Evolutionary conservation across 2,888 invertebrate species (phyloP).

Genomic region (Prosapia bicincta): DNA sequence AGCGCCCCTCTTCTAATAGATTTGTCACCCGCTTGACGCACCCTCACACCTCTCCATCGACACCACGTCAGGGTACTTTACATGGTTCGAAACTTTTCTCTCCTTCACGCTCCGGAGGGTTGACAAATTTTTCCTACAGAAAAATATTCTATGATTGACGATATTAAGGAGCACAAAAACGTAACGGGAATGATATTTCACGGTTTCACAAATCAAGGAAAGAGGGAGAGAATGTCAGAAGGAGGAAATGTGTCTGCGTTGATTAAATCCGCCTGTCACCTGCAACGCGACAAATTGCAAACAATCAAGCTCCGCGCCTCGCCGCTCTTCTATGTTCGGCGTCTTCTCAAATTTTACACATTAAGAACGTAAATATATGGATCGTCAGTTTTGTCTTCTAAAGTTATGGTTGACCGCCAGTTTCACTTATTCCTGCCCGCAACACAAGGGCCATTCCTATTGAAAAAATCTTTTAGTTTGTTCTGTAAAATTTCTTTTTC

Average conservation of each 20-base stretch:
- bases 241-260: not conserved
- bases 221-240: not conserved
- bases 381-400: not conserved
- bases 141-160: not conserved
- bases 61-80: not conserved
- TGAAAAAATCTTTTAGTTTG: no score
- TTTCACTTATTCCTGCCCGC: no score
- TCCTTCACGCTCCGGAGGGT: not conserved
- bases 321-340: not conserved
- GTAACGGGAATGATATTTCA: not conserved
- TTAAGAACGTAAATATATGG: not conserved
- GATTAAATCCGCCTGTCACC: not conserved
- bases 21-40: not conserved
- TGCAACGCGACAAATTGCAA: not conserved
- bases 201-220: not conserved
- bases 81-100: not conserved
- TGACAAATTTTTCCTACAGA: constrained; percentile 1
- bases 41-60: not conserved
- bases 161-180: not conserved
- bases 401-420: not conserved
- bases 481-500: no score
- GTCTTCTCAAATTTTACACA: not conserved
- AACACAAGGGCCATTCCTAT: no score
- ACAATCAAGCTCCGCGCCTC: not conserved
- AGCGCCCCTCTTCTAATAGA: not conserved